Base-by-base conservation (phyloP, 2,888 invertebrate genomes). In the Clepsis dumicolana region DNA sequence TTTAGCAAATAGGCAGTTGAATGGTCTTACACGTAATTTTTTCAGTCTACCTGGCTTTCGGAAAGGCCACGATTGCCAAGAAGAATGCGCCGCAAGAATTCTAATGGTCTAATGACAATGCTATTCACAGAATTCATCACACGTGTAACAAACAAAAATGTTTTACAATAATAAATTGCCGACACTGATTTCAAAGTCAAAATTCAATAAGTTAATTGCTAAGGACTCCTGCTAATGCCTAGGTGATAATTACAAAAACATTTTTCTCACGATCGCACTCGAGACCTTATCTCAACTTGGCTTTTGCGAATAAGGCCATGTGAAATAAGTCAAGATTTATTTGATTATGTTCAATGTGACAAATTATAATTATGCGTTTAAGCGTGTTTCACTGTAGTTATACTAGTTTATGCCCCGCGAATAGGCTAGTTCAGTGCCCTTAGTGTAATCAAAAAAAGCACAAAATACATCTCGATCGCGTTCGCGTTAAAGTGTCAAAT, bases 281-380 rank as follows among this genome's bases (percentile, higher is more conserved):
- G 14, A 35, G 61, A 61, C 50, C 44, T 44, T 44, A 57, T 52
- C 29, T 60, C n/a, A n/a, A n/a, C 59, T 65, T 65, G 24, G 44
- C 60, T 27, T 66, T 66, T 66, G 66, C 54, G 61, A 66, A 65
- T 65, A 66, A 61, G 61, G 66, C 41, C 66, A 44, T 61, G 66
- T 21, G 66, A 61, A 66, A 25, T 52, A 4, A 32, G 35, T 24
- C n/a, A 38, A 38, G 48, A 14, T 38, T 32, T 24, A 27, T 44
- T 38, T 32, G 16, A 27, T 44, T 48, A 12, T 56, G 27, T 44
- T 60, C 53, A 59, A 38, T 14, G 38, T 53, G 53, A 65, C 59
- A 27, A 27, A 59, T 27, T 41, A 18, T 5, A 21, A 41, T 29
- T 3, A 29, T 18, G 12, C 44, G 4, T 44, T 21, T 44, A 16